Evolutionary conservation across 1,140 invertebrate genomes (phyloP), one percentile per base, ranked within the genome.

Genomic region (Tetraneura akinire): DNA sequence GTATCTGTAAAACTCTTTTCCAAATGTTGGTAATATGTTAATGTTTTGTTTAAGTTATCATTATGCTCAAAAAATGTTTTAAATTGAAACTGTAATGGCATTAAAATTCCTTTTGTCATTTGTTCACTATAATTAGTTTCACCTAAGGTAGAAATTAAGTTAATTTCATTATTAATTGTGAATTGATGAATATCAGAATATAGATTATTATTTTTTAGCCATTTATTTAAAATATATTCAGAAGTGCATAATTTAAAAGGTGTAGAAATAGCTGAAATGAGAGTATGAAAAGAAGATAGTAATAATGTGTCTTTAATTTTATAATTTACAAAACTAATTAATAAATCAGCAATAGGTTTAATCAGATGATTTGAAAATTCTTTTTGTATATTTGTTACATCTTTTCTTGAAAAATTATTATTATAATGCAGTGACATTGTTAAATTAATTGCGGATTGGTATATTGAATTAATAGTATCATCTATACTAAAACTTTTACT

Each of bases 231-330:
- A 0, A 57, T 9, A 57, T 57, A 57, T 10, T 57, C 55, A 3
- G 55, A 57, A 57, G n/a, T 57, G 21, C 55, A 57, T 13, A 57
- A 13, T 57, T 57, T 57, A 57, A 57, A 57, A 13, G 55, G 55
- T 2, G 11, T 57, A 26, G 55, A 57, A 57, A 57, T 4, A 57
- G 55, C 23, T 0, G 11, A 57, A 57, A 57, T 26, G 1, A 57
- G 21, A 57, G 55, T 57, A 57, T 57, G 21, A 57, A 57, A 57
- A 4, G 55, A 57, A 4, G 55, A 57, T 11, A 57, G 55, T 57
- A 57, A 57, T 57, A 57, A 57, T 57, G 55, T n/a, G 21, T 57
- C 55, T 26, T 57, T 57, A 1, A 57, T 57, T 57, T 57, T 57
- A 57, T 57, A 13, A 57, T 57, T 57, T 57, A 57, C 55, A 57